Base-by-base conservation (phyloP, 2,113 vertebrate species). In the Gymnorhina tibicen region DNA sequence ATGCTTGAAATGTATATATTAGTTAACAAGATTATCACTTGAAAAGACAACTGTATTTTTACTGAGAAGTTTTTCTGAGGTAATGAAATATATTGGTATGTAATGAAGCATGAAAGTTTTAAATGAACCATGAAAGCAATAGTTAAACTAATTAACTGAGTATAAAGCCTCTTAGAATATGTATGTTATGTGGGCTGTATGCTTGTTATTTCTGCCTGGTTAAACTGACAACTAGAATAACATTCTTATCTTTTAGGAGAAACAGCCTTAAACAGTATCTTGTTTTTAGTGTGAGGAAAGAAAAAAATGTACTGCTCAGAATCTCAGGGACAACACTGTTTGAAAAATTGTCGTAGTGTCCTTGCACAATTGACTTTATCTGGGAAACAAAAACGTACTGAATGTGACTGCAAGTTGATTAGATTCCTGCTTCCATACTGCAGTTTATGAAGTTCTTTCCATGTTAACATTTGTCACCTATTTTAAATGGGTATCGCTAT, bases 131-230 rank as follows among this genome's bases (percentile, higher is more conserved):
- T 97, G 95, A 98, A 98, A 97, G 95, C 96, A 97, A 97, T 96
- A 97, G 96, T 97, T 98, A 98, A 98, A 96, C 94, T 98, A 98
- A 98, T 98, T 99, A 98, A 98, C 97, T 97, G 97, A 98, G 97
- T 97, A 97, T 97, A 98, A 98, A 98, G 89, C 85, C 89, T 98
- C 96, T 95, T 95, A 93, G 95, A 96, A 95, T 97, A 95, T 91
- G 93, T 96, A 96, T 5, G 20, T 95, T 97, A 94, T 96, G 91
- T 95, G 80, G 89, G 89, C 88, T 97, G 64, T 84, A 60, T 94
- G 94, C 93, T 94, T 98, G 77, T 97, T 97, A 95, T 89, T 98
- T 81, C 77, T 97, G 97, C 95, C 83, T 97, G 91, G 89, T 97
- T 97, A 96, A 92, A 85, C 84, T 92, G 95, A 94, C 95, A 93